Conservation (phyloP, 2,888 invertebrate genomes). For the Sturmia bella region DNA sequence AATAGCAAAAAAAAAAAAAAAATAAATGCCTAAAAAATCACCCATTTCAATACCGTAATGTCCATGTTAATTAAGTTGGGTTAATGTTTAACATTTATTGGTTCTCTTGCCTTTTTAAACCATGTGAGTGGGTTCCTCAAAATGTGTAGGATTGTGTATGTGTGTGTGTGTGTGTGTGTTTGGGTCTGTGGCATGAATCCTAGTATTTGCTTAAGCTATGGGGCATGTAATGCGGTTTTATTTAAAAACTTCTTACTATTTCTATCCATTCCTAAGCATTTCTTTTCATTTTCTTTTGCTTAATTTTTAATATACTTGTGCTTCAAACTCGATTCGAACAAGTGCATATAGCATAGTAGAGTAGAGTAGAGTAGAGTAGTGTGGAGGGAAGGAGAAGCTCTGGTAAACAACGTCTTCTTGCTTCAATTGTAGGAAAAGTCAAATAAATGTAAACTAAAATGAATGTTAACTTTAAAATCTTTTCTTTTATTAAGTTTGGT, state of each 20-base stretch:
- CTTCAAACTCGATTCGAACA: background rate
- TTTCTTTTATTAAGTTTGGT: conserved; percentile 9
- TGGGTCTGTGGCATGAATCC: background rate
- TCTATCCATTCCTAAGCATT: background rate
- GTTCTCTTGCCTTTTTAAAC: background rate
- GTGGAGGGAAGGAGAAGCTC: background rate
- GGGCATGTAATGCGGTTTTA: conserved; percentile 58
- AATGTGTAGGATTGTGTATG: background rate
- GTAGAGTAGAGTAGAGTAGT: too few relatives aligned
- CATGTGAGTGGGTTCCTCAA: background rate
- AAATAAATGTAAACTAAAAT: conserved; percentile 50
- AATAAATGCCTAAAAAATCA: too few relatives aligned
- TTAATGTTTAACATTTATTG: conserved; percentile 49
- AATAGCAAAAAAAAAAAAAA: too few relatives aligned
- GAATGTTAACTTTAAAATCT: conserved; percentile 20
- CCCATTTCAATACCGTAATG: conserved; percentile 15
- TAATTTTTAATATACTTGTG: conserved; percentile 24
- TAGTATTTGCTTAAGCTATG: conserved; percentile 34
- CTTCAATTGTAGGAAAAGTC: conserved; percentile 36
- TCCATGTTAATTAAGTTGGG: conserved; percentile 57
- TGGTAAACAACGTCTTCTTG: conserved; percentile 34
- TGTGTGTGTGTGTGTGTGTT: background rate
- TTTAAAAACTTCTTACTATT: conserved; percentile 53
- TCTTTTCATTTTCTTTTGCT: background rate
- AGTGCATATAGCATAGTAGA: too few relatives aligned